Base-by-base conservation (phyloP, 2,113 vertebrate genomes). In the Cyphomyrus plagiostoma region DNA sequence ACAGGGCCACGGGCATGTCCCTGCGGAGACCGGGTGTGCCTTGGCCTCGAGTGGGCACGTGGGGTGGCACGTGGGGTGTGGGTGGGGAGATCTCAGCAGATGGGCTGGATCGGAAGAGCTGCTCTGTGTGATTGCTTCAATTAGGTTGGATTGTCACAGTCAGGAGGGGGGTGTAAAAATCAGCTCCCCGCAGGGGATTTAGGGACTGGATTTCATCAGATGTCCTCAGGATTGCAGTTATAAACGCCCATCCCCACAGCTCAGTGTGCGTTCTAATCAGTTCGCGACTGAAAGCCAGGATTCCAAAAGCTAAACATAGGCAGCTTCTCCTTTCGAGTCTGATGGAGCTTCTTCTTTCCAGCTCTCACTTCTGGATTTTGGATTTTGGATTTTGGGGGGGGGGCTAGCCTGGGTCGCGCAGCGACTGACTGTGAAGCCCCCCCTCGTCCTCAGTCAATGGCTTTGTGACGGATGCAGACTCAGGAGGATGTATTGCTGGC, bases 121-220 rank as follows among this genome's bases (percentile, higher is more conserved):
- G 17, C 35, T 56, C 30, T 13, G n/a, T 87, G 50, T 53, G 86
- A 87, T 53, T 87, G 49, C 86, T 53, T 56, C 86, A 87, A 87
- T 87, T 87, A 87, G 86, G 15, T 52, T 26, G 50, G 50, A 87
- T 53, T 87, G 48, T 56, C 49, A 53, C 11, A 53, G n/a, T n/a
- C n/a, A 3, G 84, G 13, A 49, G 48, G n/a, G 46, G 26, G 26
- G 70, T 6, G 30, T 39, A 84, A 49, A 52, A 87, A 53, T 52
- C 86, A 53, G 26, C 49, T 30, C n/a, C 15, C 49, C 10, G 86
- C 46, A 53, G 49, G 85, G n/a, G 49, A 35, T 19, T 53, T 84
- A 84, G 50, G 50, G 50, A 26, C 83, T 49, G 45, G 21, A 6
- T 52, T 39, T 87, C 50, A 53, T 87, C 85, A 87, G 49, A 30